phyloP scores from a whole-genome alignment of 1,140 invertebrate genomes.

The Zaprionus gabonicus region DNA sequence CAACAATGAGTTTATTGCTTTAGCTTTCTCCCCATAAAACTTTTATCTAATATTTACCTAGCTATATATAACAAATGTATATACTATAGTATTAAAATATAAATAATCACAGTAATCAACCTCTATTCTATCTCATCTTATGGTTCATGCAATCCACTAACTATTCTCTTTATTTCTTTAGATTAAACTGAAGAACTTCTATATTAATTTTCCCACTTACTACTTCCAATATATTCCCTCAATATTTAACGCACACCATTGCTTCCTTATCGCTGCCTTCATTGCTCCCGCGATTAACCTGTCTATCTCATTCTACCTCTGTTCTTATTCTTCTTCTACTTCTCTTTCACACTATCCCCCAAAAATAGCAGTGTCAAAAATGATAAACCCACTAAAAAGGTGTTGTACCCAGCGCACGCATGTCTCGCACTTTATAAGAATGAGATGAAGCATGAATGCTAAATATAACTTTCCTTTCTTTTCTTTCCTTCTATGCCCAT shows the following conservation, averaged over 20 bases:
- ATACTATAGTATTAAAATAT: too few species aligned
- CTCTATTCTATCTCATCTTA: too few species aligned
- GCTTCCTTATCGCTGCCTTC: background rate
- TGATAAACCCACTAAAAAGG: background rate
- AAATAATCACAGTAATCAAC: too few species aligned
- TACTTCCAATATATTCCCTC: background rate
- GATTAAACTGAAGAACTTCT: too few species aligned
- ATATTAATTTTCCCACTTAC: too few species aligned
- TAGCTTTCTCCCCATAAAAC: too few species aligned
- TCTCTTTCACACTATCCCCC: background rate
- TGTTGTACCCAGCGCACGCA: background rate
- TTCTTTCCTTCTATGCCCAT: background rate
- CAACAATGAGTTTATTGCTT: too few species aligned
- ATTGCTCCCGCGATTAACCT: background rate
- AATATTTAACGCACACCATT: background rate
- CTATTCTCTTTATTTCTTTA: too few species aligned
- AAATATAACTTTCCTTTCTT: constrained; percentile 26
- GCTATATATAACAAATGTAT: too few species aligned
- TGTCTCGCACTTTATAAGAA: background rate
- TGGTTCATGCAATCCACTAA: too few species aligned
- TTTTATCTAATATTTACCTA: too few species aligned
- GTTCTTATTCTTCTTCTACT: background rate
- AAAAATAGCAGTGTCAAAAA: constrained; percentile 4
- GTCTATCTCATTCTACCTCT: background rate
- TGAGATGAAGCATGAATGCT: constrained; percentile 14